Conservation (phyloP, 2,888 invertebrate genomes). For the Cantharis nigra region DNA sequence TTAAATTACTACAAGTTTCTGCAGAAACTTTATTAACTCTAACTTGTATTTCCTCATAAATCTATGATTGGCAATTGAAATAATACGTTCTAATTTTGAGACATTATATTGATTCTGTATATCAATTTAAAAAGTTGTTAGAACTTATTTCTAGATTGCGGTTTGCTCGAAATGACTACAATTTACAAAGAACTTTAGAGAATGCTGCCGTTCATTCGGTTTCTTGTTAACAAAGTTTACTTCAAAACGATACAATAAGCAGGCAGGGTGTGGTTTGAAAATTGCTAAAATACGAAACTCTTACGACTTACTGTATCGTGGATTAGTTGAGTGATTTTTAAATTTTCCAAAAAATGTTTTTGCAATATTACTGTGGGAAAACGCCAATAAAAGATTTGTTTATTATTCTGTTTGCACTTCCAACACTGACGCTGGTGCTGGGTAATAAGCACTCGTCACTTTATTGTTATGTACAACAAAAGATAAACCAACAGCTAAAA, state of each 20-base stretch:
- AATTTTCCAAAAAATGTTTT: not conserved
- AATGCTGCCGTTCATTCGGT: not conserved
- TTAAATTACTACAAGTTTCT: not conserved
- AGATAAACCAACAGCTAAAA: not conserved
- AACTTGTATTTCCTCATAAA: not conserved
- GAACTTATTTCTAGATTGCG: not conserved
- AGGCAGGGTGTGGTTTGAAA: slow-evolving; percentile 4
- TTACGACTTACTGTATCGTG: not conserved
- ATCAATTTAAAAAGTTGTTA: not conserved
- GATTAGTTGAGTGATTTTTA: not conserved
- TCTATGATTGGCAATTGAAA: not conserved
- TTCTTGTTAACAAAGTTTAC: slow-evolving; percentile 10
- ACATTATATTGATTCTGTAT: not conserved
- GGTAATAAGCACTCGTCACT: not conserved
- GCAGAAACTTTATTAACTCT: not conserved
- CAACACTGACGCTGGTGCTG: not conserved
- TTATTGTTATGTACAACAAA: not conserved
- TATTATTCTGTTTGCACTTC: not conserved
- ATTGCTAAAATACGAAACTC: not conserved
- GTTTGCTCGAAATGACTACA: not conserved
- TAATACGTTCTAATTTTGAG: not conserved
- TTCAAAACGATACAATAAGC: slow-evolving; percentile 5
- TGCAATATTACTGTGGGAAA: not conserved
- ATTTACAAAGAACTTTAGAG: slow-evolving; percentile 4
- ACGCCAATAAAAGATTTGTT: not conserved